Evolutionary conservation across 2,888 invertebrate genomes (phyloP).

Genomic region (Lochmaea crataegi): DNA sequence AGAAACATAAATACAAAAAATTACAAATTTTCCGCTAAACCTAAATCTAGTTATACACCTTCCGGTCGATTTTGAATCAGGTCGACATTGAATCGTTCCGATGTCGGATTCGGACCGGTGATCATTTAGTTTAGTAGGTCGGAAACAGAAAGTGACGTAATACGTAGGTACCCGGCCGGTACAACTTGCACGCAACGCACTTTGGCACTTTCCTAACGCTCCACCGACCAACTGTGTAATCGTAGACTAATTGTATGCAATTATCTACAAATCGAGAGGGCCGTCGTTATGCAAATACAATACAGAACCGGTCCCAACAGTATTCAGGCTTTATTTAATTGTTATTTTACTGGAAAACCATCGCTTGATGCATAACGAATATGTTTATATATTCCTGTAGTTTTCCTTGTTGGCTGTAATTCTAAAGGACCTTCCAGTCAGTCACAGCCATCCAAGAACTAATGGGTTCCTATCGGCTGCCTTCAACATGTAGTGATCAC

Average conservation of each 20-base stretch:
- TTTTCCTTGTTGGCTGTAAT: too few relatives aligned
- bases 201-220: conserved; percentile 61
- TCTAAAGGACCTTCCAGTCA: too few relatives aligned
- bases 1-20: too few relatives aligned
- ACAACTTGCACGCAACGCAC: conserved; percentile 57
- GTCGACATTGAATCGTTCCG: conserved; percentile 14
- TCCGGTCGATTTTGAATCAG: conserved; percentile 4
- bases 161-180: conserved; percentile 45
- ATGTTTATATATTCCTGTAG: too few relatives aligned
- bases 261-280: conserved; percentile 63
- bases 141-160: conserved; percentile 58
- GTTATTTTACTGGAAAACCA: too few relatives aligned
- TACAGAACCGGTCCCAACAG: conserved; percentile 23
- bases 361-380: too few relatives aligned
- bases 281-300: conserved; percentile 60
- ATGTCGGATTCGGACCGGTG: conserved; percentile 53
- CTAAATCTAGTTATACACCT: neutral
- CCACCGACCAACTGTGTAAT: conserved; percentile 64
- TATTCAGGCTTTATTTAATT: neutral
- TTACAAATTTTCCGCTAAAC: neutral
- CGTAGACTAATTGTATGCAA: conserved; percentile 63
- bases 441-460: too few relatives aligned
- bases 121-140: conserved; percentile 63
- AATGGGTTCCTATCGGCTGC: too few relatives aligned
- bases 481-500: too few relatives aligned